These are phyloP conservation scores for Haemorhous mexicanus DNA, from an alignment of 2,113 vertebrate genomes.

Conservation along the genomic window DNA sequence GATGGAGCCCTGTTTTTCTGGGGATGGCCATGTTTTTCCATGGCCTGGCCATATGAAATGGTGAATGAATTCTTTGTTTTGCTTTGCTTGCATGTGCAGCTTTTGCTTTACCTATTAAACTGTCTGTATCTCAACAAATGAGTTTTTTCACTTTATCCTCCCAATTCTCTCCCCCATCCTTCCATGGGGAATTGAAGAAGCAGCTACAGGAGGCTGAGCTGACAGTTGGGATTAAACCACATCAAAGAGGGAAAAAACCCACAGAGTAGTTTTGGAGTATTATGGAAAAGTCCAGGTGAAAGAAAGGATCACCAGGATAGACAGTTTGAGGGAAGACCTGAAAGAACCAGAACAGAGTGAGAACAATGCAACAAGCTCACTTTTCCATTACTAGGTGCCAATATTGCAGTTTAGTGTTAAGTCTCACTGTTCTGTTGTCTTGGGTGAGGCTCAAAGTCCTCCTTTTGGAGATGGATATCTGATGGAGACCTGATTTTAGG, in stretches of 20 bases:
- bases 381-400: background rate
- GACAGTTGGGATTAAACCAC: fast-evolving
- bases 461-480: background rate
- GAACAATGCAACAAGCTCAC: background rate
- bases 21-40: background rate
- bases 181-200: background rate
- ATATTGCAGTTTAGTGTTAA: background rate
- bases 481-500: background rate
- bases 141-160: background rate
- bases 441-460: background rate
- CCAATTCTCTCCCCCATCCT: background rate
- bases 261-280: background rate
- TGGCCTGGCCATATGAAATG: background rate
- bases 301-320: background rate
- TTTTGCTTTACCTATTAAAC: background rate
- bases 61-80: background rate
- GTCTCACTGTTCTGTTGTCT: background rate
- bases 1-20: background rate
- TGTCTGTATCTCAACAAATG: background rate
- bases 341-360: background rate
- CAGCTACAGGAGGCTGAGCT: background rate
- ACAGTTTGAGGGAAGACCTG: background rate
- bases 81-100: background rate
- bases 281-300: background rate
- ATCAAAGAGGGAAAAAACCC: fast-evolving